phyloP scores from a whole-genome alignment of 2,888 invertebrate species.

The Caradrina clavipalpis region DNA sequence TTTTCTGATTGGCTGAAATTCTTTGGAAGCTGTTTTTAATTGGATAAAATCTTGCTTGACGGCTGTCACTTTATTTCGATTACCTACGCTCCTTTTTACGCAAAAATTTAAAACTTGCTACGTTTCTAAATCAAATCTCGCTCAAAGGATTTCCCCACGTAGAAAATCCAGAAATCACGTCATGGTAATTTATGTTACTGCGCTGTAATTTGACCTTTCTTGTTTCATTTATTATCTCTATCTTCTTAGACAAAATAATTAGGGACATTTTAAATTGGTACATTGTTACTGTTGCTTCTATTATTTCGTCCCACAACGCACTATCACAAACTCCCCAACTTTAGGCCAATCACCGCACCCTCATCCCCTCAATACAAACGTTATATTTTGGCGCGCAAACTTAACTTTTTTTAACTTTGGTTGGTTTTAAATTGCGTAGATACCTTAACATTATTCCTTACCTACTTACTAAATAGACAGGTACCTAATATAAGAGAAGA shows the following conservation, averaged over 20 bases:
- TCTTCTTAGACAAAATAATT: not conserved
- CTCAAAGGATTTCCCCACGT: not conserved
- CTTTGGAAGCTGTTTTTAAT: not conserved
- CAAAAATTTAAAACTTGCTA: not conserved
- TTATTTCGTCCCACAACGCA: not conserved
- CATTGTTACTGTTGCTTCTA: too few species aligned
- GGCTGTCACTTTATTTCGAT: slow-evolving; percentile 11
- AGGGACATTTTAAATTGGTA: too few species aligned
- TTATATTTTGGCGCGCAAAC: slow-evolving; percentile 22
- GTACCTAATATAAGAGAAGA: too few species aligned
- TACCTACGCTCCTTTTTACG: slow-evolving; percentile 35
- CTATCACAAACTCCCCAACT: not conserved
- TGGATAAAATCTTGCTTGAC: not conserved
- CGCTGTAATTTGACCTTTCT: not conserved
- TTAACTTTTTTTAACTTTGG: not conserved
- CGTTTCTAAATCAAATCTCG: not conserved
- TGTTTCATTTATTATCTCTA: not conserved
- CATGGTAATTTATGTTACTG: not conserved
- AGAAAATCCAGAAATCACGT: not conserved
- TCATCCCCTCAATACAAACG: too few species aligned
- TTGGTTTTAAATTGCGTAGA: too few species aligned
- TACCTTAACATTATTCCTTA: too few species aligned
- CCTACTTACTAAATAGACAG: too few species aligned
- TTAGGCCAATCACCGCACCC: not conserved
- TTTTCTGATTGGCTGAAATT: slow-evolving; percentile 30